Base-by-base conservation (phyloP, 2,113 vertebrate genomes). In the Thymallus thymallus region DNA sequence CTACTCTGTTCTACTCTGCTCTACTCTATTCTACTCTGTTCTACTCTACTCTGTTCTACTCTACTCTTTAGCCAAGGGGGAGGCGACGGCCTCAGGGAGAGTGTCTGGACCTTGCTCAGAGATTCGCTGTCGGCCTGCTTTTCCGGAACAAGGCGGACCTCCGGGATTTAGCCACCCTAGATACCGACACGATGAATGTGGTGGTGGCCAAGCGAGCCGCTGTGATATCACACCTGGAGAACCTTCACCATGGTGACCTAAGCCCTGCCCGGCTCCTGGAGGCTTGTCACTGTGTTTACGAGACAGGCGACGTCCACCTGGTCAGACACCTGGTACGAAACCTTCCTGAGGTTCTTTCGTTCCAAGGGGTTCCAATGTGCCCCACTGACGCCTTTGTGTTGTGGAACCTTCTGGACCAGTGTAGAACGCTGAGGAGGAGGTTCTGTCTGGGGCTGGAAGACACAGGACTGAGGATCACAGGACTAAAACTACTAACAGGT, bases 371-470 rank as follows among this genome's bases (percentile, higher is more conserved):
- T 9, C 83, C 84, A 13, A 93, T 99, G 16, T 83, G 84, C 0
- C 94, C 95, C 0, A 86, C 93, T 0, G 95, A 98, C 2, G 88
- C 91, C 58, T 88, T 93, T 0, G 80, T 95, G 0, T 84, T 98
- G 60, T 87, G 81, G 72, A 87, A 88, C 0, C 45, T 94, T 77
- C 85, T 98, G 9, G 82, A 87, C 64, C 86, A 71, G 0, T 90
- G 93, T 0, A 88, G 82, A 51, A 73, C 60, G 5, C 85, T 92
- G 1, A 88, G 89, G 6, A 87, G 71, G 51, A 79, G 86, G 30
- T 94, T 97, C 80, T 91, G 86, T 77, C 85, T 98, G 77, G 95
- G 97, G 83, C 82, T 98, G 45, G 91, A 89, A 69, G 89, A 91
- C 75, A 95, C 94, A 0, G 87, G 92, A 76, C 84, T 98, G 18